phyloP scores from a whole-genome alignment of 2,113 vertebrate species.

The Meles meles region DNA sequence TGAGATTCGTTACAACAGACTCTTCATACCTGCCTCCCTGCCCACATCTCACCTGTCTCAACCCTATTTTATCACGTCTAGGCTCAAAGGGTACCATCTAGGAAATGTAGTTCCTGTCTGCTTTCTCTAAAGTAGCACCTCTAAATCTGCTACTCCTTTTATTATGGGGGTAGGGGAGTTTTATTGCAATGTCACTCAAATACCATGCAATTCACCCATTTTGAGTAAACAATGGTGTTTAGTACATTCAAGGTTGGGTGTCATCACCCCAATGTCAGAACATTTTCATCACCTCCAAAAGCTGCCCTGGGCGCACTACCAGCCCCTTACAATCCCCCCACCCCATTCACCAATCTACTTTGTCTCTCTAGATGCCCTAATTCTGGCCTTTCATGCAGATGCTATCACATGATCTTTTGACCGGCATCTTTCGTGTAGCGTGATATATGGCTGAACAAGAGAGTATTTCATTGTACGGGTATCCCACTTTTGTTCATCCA shows the following conservation, averaged over 20 bases:
- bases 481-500: neutral
- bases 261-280: neutral
- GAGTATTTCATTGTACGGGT: neutral
- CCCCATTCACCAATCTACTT: neutral
- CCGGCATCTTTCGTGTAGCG: neutral
- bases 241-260: neutral
- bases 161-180: neutral
- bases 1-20: neutral
- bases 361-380: neutral
- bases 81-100: neutral
- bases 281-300: neutral
- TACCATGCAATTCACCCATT: neutral
- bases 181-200: neutral
- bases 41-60: neutral
- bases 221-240: neutral
- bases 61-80: neutral
- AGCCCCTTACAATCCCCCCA: neutral
- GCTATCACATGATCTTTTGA: neutral
- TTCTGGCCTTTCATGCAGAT: neutral
- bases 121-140: neutral
- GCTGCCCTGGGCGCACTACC: neutral
- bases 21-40: neutral
- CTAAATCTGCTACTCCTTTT: neutral
- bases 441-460: neutral
- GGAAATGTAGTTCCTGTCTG: neutral